A percentile compares a stretch with the other conserved stretches of the same genome.
These are phyloP conservation scores for Morbakka virulenta DNA, from an alignment of 30 jellyfish, hydroid and myxozoan species.

Conservation along the genomic window DNA sequence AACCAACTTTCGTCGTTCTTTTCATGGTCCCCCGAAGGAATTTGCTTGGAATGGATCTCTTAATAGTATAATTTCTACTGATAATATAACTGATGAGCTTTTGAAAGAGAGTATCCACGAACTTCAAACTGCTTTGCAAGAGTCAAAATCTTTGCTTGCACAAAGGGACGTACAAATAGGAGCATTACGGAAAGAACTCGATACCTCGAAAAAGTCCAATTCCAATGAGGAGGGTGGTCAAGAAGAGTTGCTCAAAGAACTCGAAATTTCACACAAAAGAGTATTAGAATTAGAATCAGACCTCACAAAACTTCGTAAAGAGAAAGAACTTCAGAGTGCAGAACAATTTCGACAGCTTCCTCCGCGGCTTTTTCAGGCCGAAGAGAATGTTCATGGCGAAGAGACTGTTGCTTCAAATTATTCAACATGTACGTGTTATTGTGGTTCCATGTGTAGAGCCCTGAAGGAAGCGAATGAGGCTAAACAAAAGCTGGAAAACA, in stretches of 20 bases:
- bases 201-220: slow-evolving; percentile 29
- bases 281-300: slow-evolving; percentile 63
- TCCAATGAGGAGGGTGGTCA: slow-evolving; percentile 33
- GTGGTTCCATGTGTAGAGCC: slow-evolving; percentile 92
- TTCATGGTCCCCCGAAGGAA: neutral
- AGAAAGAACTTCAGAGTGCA: neutral
- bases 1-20: neutral
- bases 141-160: slow-evolving; percentile 58
- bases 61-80: slow-evolving; percentile 76
- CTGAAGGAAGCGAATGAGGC: slow-evolving; percentile 69
- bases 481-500: slow-evolving; percentile 55
- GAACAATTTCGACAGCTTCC: slow-evolving; percentile 5
- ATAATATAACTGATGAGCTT: slow-evolving; percentile 84
- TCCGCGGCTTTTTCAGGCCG: neutral
- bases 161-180: slow-evolving; percentile 81
- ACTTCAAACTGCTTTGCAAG: slow-evolving; percentile 84
- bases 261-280: slow-evolving; percentile 69
- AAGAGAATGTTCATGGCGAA: slow-evolving; percentile 12
- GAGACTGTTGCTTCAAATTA: slow-evolving; percentile 28
- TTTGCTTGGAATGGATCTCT: slow-evolving; percentile 77
- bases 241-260: slow-evolving; percentile 52
- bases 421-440: slow-evolving; percentile 89
- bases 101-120: slow-evolving; percentile 83
- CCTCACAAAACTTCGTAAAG: neutral
- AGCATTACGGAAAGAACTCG: slow-evolving; percentile 43